phyloP scores from a whole-genome alignment of 1,140 invertebrate species.

The Coptotermes formosanus region DNA sequence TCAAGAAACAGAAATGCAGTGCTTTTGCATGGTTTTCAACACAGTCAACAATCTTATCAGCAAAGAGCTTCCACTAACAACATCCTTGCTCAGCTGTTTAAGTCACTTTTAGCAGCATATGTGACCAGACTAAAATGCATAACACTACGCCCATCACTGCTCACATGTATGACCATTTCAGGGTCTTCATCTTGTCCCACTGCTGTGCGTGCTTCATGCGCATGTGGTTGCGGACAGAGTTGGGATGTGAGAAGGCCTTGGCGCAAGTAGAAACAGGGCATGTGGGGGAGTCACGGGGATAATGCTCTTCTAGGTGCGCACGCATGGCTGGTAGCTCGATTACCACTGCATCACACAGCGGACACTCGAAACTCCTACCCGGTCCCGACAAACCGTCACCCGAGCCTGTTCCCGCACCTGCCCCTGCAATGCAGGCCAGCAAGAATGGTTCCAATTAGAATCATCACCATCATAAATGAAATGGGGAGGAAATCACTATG shows the following conservation, averaged over 20 bases:
- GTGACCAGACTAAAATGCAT: neutral
- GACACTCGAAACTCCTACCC: constrained; percentile 51
- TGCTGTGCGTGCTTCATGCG: constrained; percentile 72
- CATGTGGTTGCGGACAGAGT: constrained; percentile 82
- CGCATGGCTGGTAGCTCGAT: constrained; percentile 64
- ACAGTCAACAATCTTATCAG: no score
- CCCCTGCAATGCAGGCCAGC: constrained; percentile 35
- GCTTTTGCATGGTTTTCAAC: neutral
- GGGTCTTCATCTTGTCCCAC: constrained; percentile 78
- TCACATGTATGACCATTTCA: constrained; percentile 58
- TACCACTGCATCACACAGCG: constrained; percentile 65
- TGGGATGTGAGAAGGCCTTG: constrained; percentile 73
- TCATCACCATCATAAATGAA: constrained; percentile 6
- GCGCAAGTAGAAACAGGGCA: constrained; percentile 73
- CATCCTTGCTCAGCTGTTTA: neutral
- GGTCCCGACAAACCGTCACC: constrained; percentile 9
- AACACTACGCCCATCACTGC: neutral
- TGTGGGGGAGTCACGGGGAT: constrained; percentile 74
- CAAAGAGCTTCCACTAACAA: no score
- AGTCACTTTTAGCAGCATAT: neutral
- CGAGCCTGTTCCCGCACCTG: constrained; percentile 6
- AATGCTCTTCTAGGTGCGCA: constrained; percentile 73
- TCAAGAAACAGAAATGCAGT: neutral
- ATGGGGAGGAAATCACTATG: neutral
- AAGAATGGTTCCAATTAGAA: constrained; percentile 33